phyloP scores from a whole-genome alignment of 1,140 invertebrate species.

The Drosophila gunungcola region DNA sequence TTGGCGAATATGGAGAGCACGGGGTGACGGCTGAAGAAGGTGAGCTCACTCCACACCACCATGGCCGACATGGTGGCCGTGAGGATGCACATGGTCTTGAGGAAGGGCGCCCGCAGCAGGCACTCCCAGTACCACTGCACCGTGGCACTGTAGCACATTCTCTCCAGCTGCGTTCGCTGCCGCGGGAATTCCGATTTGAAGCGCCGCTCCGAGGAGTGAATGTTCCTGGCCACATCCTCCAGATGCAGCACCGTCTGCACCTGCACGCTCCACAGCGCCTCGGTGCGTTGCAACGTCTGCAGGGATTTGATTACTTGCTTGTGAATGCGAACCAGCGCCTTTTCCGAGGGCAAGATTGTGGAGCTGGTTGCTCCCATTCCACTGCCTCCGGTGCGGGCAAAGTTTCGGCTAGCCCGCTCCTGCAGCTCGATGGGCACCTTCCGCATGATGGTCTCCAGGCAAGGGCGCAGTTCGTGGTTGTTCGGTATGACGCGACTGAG shows the following conservation, averaged over 20 bases:
- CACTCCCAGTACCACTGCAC: slow-evolving; percentile 99
- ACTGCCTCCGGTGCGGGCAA: slow-evolving; percentile 88
- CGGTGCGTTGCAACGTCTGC: slow-evolving; percentile 94
- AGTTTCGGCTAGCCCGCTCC: slow-evolving; percentile 86
- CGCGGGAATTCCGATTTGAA: slow-evolving; percentile 92
- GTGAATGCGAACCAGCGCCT: slow-evolving; percentile 92
- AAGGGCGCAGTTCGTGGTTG: slow-evolving; percentile 88
- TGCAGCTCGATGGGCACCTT: slow-evolving; percentile 92
- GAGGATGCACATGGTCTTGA: slow-evolving; percentile 90
- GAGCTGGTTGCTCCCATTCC: slow-evolving; percentile 87
- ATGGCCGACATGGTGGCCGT: slow-evolving; percentile 93
- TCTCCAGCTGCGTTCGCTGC: slow-evolving; percentile 86
- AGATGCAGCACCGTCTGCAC: slow-evolving; percentile 92
- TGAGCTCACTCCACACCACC: slow-evolving; percentile 99
- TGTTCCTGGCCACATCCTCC: slow-evolving; percentile 95
- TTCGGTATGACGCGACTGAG: slow-evolving; percentile 89
- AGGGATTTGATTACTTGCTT: slow-evolving; percentile 93
- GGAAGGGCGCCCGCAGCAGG: slow-evolving; percentile 90
- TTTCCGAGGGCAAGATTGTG: slow-evolving; percentile 90
- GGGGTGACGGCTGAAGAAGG: slow-evolving; percentile 96
- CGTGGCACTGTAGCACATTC: slow-evolving; percentile 88
- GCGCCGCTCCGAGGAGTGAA: slow-evolving; percentile 89
- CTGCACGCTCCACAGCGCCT: slow-evolving; percentile 96
- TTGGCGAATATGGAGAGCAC: slow-evolving; percentile 98
- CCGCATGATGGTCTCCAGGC: slow-evolving; percentile 94